Percentiles rank a stretch among this genome's conserved stretches.
Evolutionary conservation across 2,797 vertebrate species (phyloP).

Genomic region (Tragopan temminckii): DNA sequence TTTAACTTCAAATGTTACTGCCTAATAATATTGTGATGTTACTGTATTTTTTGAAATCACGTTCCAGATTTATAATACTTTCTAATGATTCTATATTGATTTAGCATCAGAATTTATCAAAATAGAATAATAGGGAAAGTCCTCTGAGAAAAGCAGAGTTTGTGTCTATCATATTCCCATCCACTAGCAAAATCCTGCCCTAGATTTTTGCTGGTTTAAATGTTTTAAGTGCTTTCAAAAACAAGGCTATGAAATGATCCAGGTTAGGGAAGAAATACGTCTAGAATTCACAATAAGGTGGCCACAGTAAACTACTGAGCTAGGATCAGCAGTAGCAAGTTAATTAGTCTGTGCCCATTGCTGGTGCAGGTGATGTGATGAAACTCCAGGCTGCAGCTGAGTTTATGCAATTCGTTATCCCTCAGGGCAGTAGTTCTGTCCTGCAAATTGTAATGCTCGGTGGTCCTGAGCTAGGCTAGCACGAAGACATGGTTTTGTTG

Average conservation of each 20-base stretch:
- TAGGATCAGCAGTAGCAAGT: not conserved
- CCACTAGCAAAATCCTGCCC: not conserved
- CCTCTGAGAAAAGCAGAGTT: not conserved
- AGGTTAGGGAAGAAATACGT: not conserved
- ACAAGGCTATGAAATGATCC: not conserved
- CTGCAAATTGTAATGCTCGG: not conserved
- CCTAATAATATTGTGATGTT: not conserved
- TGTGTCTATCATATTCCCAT: not conserved
- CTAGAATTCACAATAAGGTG: not conserved
- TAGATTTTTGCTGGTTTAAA: not conserved
- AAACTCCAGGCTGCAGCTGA: not conserved
- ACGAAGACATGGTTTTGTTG: not conserved
- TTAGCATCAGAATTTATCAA: conserved; percentile 25
- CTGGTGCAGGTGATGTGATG: not conserved
- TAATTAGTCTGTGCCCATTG: conserved; percentile 8
- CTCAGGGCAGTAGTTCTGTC: not conserved
- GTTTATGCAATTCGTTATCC: not conserved
- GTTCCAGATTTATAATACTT: not conserved
- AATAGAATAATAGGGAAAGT: conserved; percentile 19
- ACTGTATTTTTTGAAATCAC: not conserved
- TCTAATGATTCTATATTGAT: conserved; percentile 31
- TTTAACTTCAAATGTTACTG: not conserved
- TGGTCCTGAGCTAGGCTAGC: not conserved
- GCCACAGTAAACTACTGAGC: not conserved
- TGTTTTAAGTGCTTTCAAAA: not conserved